A percentile compares a stretch with the other conserved stretches of the same genome.
Evolutionary conservation across 2,888 invertebrate genomes (phyloP).

Genomic region (Meganola albula): DNA sequence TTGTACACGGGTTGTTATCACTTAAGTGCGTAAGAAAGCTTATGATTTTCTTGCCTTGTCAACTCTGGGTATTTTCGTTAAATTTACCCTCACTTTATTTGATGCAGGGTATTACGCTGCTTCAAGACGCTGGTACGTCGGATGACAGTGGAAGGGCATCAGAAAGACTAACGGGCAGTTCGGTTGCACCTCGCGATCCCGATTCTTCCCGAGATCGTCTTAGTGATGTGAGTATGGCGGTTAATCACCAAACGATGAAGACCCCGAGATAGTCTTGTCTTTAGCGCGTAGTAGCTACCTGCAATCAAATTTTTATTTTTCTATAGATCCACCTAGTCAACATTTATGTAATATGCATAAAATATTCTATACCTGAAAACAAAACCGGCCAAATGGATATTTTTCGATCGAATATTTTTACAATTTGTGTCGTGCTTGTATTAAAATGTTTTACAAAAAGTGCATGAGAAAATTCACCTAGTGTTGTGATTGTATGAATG

Average conservation of each 20-base stretch:
- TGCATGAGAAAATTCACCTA: constrained; percentile 46
- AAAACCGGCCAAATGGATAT: no score
- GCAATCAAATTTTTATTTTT: constrained; percentile 20
- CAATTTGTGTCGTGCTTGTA: constrained; percentile 22
- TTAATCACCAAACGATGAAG: constrained; percentile 22
- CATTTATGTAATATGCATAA: no score
- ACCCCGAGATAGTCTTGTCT: constrained; percentile 22
- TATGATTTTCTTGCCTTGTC: constrained; percentile 29
- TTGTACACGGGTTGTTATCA: constrained; percentile 40
- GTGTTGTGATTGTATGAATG: constrained; percentile 48
- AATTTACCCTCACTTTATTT: constrained; percentile 41
- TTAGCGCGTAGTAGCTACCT: constrained; percentile 23
- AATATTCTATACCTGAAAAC: no score
- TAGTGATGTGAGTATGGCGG: constrained; percentile 85
- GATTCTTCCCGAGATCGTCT: constrained; percentile 90
- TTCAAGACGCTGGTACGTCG: constrained; percentile 88
- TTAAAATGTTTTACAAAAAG: constrained; percentile 16
- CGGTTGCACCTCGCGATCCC: constrained; percentile 85
- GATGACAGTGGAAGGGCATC: constrained; percentile 91
- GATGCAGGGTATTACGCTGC: constrained; percentile 84
- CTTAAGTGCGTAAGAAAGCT: constrained; percentile 34
- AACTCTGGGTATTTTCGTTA: constrained; percentile 24
- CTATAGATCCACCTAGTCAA: no score
- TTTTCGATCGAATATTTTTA: no score
- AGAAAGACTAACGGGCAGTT: constrained; percentile 87